Percentiles rank a stretch among this genome's conserved stretches.
Conservation (phyloP, 1,140 invertebrate genomes). For the Papilio dardanus region DNA sequence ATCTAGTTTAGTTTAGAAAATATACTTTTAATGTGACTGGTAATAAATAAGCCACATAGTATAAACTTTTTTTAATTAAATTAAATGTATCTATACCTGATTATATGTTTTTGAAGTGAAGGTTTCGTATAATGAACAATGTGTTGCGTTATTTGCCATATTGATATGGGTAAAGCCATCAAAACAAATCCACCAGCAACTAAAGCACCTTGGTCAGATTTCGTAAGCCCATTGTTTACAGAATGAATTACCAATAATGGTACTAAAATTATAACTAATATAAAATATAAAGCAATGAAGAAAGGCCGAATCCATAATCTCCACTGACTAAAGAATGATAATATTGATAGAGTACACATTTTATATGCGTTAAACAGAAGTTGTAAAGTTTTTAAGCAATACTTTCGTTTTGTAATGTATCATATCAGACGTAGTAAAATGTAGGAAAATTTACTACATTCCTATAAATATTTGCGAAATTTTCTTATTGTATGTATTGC, state of each 20-base stretch:
- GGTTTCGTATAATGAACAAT: slow-evolving; percentile 97
- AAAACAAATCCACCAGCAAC: slow-evolving; percentile 96
- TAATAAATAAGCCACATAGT: neutral
- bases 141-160: slow-evolving; percentile 97
- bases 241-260: slow-evolving; percentile 91
- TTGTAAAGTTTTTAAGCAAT: slow-evolving; percentile 9
- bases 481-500: neutral
- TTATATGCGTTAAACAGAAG: slow-evolving; percentile 41
- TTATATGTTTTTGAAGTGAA: slow-evolving; percentile 96
- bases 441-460: neutral
- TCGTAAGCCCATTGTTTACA: slow-evolving; percentile 85
- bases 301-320: slow-evolving; percentile 94
- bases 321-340: slow-evolving; percentile 87
- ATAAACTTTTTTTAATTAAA: slow-evolving; percentile 10
- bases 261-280: slow-evolving; percentile 91
- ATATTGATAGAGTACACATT: slow-evolving; percentile 67
- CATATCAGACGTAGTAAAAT: slow-evolving; percentile 17
- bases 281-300: slow-evolving; percentile 89
- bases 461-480: neutral
- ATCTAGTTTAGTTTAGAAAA: neutral
- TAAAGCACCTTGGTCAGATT: slow-evolving; percentile 89
- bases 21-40: neutral
- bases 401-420: slow-evolving; percentile 22
- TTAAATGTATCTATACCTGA: slow-evolving; percentile 84
- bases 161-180: slow-evolving; percentile 94